phyloP scores from a whole-genome alignment of 2,888 invertebrate genomes.

The Cremastobaeus sp. region DNA sequence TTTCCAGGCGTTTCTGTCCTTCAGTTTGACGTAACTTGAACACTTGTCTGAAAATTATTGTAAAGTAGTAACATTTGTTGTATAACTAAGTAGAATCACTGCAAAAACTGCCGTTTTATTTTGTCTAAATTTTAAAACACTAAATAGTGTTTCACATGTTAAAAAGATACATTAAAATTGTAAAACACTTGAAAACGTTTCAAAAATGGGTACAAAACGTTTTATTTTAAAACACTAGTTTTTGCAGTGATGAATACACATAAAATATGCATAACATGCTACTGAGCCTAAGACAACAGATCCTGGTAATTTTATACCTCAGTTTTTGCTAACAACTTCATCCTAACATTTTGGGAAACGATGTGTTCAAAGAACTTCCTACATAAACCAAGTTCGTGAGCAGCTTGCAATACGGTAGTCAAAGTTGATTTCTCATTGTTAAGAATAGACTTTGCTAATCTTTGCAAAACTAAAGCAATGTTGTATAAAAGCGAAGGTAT shows the following conservation, averaged over 20 bases:
- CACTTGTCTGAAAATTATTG: too few relatives aligned
- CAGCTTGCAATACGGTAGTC: constrained; percentile 92
- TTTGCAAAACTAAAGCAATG: constrained; percentile 95
- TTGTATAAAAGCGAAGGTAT: constrained; percentile 95
- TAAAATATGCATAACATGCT: constrained; percentile 94
- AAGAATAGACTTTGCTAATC: constrained; percentile 93
- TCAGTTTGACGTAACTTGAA: constrained; percentile 82
- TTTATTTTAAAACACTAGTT: too few relatives aligned
- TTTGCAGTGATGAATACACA: too few relatives aligned
- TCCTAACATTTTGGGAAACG: constrained; percentile 87
- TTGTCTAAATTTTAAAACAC: constrained; percentile 91
- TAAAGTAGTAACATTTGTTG: too few relatives aligned
- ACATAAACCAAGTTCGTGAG: constrained; percentile 95
- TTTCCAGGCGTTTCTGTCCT: constrained; percentile 86
- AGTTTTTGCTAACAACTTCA: constrained; percentile 87
- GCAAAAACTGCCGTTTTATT: constrained; percentile 84
- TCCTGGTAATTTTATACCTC: constrained; percentile 97
- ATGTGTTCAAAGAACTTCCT: constrained; percentile 93
- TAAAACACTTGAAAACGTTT: too few relatives aligned
- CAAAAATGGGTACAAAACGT: too few relatives aligned
- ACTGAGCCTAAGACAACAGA: constrained; percentile 96
- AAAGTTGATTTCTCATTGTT: constrained; percentile 96
- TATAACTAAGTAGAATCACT: constrained; percentile 23
- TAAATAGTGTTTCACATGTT: constrained; percentile 95
- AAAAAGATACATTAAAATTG: too few relatives aligned